Conservation (phyloP, 2,797 vertebrate species). For the Etheostoma perlongum region DNA sequence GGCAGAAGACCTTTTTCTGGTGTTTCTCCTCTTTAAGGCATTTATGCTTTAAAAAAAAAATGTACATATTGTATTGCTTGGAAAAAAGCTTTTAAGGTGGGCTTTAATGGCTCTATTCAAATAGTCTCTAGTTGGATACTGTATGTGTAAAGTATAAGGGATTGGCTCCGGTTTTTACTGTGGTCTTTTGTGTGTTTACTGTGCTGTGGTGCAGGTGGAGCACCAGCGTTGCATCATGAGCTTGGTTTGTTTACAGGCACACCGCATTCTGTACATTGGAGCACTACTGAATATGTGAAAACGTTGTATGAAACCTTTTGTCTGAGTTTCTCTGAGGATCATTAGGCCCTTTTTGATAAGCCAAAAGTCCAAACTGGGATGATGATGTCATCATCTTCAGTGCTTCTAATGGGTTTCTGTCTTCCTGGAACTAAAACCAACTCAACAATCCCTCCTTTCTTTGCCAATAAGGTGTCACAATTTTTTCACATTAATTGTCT, state of each 20-base stretch:
- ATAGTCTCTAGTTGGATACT: background rate
- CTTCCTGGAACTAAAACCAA: constrained; percentile 24
- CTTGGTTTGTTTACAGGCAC: background rate
- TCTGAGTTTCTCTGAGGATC: too few species aligned
- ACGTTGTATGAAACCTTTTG: background rate
- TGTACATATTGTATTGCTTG: too few species aligned
- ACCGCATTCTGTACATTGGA: background rate
- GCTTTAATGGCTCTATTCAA: background rate
- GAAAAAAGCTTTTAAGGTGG: background rate
- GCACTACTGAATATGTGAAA: background rate
- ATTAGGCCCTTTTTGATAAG: background rate
- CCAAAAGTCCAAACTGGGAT: background rate
- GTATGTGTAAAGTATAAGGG: background rate
- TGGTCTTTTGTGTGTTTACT: constrained; percentile 17
- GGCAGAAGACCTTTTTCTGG: background rate
- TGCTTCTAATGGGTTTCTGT: constrained; percentile 1
- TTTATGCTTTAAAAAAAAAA: too few species aligned
- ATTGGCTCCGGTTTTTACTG: background rate
- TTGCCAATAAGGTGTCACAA: background rate
- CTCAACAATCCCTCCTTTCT: constrained; percentile 19
- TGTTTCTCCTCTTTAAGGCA: background rate
- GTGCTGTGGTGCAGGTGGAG: background rate
- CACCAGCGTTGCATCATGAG: background rate
- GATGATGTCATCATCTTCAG: constrained; percentile 2
- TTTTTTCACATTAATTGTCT: background rate